Evolutionary conservation across 1,140 invertebrate species (phyloP).

Genomic region (Gerris buenoi): DNA sequence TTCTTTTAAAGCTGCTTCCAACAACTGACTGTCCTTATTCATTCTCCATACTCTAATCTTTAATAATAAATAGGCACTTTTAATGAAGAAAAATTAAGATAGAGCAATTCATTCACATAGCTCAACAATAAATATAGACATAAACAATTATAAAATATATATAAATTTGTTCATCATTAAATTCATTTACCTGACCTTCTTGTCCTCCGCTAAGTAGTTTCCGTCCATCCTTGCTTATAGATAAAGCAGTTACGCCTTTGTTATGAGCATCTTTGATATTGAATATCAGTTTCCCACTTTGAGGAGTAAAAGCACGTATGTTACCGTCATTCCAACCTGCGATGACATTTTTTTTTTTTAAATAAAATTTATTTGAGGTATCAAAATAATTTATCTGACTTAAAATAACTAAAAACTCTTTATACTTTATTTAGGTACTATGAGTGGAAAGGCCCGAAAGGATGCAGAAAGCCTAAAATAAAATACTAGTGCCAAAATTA

Average conservation of each 20-base stretch:
- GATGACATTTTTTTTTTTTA: too few species aligned
- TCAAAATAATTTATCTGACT: too few species aligned
- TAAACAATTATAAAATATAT: too few species aligned
- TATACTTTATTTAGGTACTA: neutral
- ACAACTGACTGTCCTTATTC: constrained; percentile 40
- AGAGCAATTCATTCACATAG: too few species aligned
- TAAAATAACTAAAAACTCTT: too few species aligned
- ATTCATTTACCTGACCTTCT: constrained; percentile 65
- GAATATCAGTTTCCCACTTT: constrained; percentile 62
- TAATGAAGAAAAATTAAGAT: too few species aligned
- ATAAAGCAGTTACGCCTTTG: constrained; percentile 65
- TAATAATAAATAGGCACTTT: constrained; percentile 5
- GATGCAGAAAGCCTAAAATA: too few species aligned
- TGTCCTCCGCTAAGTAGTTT: constrained; percentile 70
- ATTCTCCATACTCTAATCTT: constrained; percentile 62
- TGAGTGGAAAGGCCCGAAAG: too few species aligned
- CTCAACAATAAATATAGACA: too few species aligned
- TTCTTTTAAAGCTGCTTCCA: constrained; percentile 63
- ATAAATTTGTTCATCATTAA: too few species aligned
- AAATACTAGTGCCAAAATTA: too few species aligned
- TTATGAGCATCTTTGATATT: constrained; percentile 72
- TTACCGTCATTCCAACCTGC: constrained; percentile 73
- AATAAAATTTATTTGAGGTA: too few species aligned
- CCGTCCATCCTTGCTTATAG: constrained; percentile 50
- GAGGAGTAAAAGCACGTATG: constrained; percentile 68